These are phyloP conservation scores for Psococerastis gibbosa DNA, from an alignment of 2,888 invertebrate genomes.

Conservation along the genomic window DNA sequence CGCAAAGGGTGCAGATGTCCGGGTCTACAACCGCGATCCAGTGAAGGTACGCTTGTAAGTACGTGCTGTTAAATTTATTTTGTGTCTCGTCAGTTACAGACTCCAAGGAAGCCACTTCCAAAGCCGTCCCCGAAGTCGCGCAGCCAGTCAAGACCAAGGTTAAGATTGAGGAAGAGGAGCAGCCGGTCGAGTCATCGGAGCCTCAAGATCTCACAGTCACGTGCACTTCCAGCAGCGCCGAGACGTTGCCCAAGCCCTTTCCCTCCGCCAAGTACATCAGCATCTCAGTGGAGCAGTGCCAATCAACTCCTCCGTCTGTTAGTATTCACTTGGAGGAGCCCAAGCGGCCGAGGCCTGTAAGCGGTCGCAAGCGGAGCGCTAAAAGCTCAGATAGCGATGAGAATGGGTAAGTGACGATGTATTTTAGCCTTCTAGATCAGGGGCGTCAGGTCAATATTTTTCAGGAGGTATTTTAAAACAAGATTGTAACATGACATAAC, in stretches of 20 bases:
- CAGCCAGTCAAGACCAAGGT: conserved; percentile 12
- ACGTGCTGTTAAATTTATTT: no score
- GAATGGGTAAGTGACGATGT: neutral
- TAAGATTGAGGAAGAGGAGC: conserved; percentile 14
- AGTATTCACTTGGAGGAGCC: conserved; percentile 10
- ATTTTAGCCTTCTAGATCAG: no score
- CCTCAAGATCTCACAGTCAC: conserved; percentile 10
- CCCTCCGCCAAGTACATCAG: conserved; percentile 1
- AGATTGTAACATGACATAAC: no score
- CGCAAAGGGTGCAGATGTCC: no score
- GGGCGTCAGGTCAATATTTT: no score
- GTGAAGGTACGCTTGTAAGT: no score
- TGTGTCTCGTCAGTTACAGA: neutral
- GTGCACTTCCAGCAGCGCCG: neutral
- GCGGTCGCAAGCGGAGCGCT: conserved; percentile 11
- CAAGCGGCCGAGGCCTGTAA: conserved; percentile 1
- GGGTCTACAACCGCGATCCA: no score
- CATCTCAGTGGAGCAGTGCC: conserved; percentile 11
- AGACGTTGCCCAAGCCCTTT: neutral
- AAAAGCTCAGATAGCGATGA: conserved; percentile 4
- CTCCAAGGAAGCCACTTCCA: neutral
- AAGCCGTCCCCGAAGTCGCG: neutral
- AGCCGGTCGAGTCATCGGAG: neutral
- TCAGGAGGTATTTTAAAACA: no score
- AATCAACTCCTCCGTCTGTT: neutral